phyloP scores from a whole-genome alignment of 1,140 invertebrate genomes.

The Meloidogyne hapla region DNA sequence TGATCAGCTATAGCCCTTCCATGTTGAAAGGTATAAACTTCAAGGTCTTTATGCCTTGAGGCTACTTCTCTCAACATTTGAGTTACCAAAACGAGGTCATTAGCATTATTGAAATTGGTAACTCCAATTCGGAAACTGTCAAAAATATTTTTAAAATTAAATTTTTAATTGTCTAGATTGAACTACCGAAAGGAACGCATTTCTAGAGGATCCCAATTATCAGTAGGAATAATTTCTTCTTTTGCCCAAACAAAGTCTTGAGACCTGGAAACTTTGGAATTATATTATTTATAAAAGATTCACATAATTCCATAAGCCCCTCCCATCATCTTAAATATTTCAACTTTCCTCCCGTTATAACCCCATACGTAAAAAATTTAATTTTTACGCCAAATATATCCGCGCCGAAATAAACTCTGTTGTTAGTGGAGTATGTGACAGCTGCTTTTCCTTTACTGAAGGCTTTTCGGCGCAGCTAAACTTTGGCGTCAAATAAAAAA shows the following conservation, averaged over 20 bases:
- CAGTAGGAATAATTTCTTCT: slow-evolving; percentile 29
- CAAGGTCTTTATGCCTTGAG: slow-evolving; percentile 73
- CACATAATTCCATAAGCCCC: no score
- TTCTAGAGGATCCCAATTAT: slow-evolving; percentile 43
- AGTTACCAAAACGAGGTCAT: slow-evolving; percentile 58
- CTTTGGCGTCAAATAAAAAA: no score
- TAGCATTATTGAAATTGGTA: slow-evolving; percentile 57
- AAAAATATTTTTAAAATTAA: neutral
- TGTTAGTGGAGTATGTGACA: no score
- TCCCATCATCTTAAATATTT: no score
- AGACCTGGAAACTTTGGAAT: slow-evolving; percentile 44
- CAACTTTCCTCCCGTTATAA: no score
- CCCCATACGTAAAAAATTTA: no score
- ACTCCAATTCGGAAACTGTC: slow-evolving; percentile 59
- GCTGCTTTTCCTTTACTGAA: no score
- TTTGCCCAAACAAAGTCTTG: slow-evolving; percentile 63
- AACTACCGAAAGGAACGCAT: slow-evolving; percentile 50
- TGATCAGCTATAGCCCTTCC: slow-evolving; percentile 93
- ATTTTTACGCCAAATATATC: no score
- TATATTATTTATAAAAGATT: no score
- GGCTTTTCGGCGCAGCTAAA: no score
- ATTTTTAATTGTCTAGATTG: no score
- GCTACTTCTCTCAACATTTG: slow-evolving; percentile 75
- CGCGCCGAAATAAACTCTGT: no score
- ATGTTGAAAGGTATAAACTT: slow-evolving; percentile 87